These are phyloP conservation scores for Sminthurides bifidus DNA, from an alignment of 1,140 invertebrate species.

Conservation along the genomic window DNA sequence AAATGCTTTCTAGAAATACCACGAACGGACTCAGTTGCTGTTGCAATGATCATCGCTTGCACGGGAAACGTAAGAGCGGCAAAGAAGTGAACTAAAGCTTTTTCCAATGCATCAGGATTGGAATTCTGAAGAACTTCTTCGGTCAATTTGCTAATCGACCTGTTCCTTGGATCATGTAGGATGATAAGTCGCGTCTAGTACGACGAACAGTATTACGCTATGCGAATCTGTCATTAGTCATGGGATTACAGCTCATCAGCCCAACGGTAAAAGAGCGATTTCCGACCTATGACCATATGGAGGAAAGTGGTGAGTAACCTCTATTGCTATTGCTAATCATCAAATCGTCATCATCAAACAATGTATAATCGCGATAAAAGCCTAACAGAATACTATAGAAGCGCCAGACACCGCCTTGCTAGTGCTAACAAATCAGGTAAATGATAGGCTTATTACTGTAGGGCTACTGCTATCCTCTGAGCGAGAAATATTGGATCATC, in stretches of 20 bases:
- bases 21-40: not conserved
- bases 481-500: conserved; percentile 56
- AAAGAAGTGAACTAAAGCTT: not conserved
- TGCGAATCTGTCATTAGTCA: conserved; percentile 36
- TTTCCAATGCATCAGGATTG: too few relatives aligned
- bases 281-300: conserved; percentile 60
- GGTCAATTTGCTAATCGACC: too few relatives aligned
- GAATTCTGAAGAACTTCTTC: too few relatives aligned
- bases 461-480: conserved; percentile 76
- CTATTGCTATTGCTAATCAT: too few relatives aligned
- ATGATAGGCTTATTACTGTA: conserved; percentile 33
- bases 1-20: not conserved
- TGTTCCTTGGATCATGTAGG: too few relatives aligned
- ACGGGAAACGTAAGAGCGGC: not conserved
- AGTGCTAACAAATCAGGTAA: too few relatives aligned
- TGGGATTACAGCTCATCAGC: conserved; percentile 46
- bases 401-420: too few relatives aligned
- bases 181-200: conserved; percentile 73
- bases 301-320: conserved; percentile 52
- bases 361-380: too few relatives aligned
- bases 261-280: conserved; percentile 62
- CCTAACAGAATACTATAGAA: too few relatives aligned
- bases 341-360: too few relatives aligned
- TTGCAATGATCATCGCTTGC: not conserved
- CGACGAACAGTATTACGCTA: conserved; percentile 71